A percentile compares a stretch with the other conserved stretches of the same genome.
Evolutionary conservation across 2,888 invertebrate genomes (phyloP).

Genomic region (Ophonus ardosiacus): DNA sequence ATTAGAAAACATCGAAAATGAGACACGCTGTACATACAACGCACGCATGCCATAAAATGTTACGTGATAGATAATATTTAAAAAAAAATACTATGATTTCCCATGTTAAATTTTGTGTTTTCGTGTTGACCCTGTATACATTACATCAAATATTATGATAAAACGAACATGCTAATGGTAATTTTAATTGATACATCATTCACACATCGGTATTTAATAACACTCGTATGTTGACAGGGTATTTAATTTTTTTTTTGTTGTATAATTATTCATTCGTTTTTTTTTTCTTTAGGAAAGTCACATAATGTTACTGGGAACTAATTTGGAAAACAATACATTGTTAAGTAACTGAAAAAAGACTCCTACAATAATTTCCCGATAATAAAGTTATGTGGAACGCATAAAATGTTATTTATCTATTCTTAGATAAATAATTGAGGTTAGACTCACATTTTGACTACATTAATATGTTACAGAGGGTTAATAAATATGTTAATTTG

Average conservation of each 20-base stretch:
- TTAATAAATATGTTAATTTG: constrained; percentile 27
- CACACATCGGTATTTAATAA: neutral
- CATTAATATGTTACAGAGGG: constrained; percentile 7
- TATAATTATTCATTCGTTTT: neutral
- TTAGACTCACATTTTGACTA: neutral
- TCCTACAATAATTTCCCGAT: neutral
- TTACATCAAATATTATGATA: no score
- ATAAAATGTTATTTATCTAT: neutral
- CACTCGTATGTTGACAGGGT: neutral
- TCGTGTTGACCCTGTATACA: no score
- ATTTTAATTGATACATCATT: neutral
- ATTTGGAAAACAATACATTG: neutral
- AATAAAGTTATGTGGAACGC: constrained; percentile 2
- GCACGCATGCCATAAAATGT: no score
- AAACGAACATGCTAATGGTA: no score
- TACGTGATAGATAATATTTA: no score
- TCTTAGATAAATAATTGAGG: constrained; percentile 22
- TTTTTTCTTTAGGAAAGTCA: neutral
- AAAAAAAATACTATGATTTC: no score
- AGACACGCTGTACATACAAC: no score
- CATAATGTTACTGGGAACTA: neutral
- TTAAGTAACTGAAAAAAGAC: neutral
- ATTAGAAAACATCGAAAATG: no score
- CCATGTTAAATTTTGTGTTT: no score
- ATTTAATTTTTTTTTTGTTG: constrained; percentile 5